Evolutionary conservation across 2,113 vertebrate species (phyloP).

Genomic region (Grus americana): DNA sequence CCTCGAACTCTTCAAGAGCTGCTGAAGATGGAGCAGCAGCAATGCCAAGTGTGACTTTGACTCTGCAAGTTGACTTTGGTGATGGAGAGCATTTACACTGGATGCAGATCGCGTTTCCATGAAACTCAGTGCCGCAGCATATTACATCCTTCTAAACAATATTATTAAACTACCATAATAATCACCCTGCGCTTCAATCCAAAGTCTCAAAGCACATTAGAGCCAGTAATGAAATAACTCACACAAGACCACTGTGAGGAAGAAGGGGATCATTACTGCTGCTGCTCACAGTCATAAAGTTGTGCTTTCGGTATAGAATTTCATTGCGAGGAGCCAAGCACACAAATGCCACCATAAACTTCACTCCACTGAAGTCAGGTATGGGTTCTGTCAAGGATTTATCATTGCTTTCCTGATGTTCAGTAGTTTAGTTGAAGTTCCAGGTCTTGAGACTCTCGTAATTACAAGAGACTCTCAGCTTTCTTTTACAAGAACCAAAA

Average conservation of each 20-base stretch:
- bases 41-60: conserved; percentile 25
- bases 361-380: background rate
- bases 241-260: background rate
- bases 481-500: conserved; percentile 61
- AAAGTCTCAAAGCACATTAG: conserved; percentile 63
- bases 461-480: conserved; percentile 22
- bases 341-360: background rate
- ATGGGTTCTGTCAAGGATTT: background rate
- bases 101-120: background rate
- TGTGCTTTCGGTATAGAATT: background rate
- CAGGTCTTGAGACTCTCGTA: background rate
- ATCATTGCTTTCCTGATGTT: background rate
- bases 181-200: conserved; percentile 53
- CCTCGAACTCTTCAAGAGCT: background rate
- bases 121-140: background rate
- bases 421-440: background rate
- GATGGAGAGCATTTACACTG: conserved; percentile 5
- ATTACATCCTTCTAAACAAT: conserved; percentile 49
- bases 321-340: background rate
- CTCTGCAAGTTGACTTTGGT: conserved; percentile 23
- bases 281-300: conserved; percentile 14
- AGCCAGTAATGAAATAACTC: conserved; percentile 56
- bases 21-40: background rate
- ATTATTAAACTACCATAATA: conserved; percentile 57
- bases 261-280: conserved; percentile 31